phyloP scores from a whole-genome alignment of 2,797 vertebrate genomes.

The Alcedo quadribrachys region DNA sequence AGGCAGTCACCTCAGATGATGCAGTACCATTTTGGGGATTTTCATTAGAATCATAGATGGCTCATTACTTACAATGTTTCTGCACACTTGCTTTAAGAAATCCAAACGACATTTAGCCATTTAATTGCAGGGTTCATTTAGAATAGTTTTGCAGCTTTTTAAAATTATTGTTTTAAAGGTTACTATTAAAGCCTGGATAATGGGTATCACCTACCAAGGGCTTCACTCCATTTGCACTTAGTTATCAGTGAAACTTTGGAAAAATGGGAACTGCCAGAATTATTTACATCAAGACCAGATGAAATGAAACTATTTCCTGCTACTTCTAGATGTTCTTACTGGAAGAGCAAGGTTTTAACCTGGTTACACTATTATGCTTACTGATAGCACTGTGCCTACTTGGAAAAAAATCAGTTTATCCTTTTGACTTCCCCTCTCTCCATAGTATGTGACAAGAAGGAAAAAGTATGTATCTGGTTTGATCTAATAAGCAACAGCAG shows the following conservation, averaged over 20 bases:
- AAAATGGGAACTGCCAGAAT: neutral
- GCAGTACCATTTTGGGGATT: neutral
- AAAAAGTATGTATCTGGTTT: neutral
- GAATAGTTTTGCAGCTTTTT: neutral
- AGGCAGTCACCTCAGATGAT: neutral
- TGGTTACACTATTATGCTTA: neutral
- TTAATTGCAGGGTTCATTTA: neutral
- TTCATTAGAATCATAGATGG: neutral
- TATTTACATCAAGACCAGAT: neutral
- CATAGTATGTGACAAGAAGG: neutral
- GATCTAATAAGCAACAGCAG: neutral
- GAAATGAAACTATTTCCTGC: neutral
- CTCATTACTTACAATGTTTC: neutral
- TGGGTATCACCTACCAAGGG: neutral
- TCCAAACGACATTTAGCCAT: neutral
- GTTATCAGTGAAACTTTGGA: neutral
- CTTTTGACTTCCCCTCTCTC: neutral
- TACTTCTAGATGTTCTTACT: neutral
- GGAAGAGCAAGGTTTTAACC: neutral
- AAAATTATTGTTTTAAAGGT: neutral
- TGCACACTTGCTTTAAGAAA: neutral
- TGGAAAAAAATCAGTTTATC: neutral
- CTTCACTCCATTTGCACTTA: neutral
- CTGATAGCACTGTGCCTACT: neutral
- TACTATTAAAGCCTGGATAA: neutral